Evolutionary conservation across 2,113 vertebrate species (phyloP), one percentile per base, ranked within the genome.

Genomic region (Zosterops japonicus): DNA sequence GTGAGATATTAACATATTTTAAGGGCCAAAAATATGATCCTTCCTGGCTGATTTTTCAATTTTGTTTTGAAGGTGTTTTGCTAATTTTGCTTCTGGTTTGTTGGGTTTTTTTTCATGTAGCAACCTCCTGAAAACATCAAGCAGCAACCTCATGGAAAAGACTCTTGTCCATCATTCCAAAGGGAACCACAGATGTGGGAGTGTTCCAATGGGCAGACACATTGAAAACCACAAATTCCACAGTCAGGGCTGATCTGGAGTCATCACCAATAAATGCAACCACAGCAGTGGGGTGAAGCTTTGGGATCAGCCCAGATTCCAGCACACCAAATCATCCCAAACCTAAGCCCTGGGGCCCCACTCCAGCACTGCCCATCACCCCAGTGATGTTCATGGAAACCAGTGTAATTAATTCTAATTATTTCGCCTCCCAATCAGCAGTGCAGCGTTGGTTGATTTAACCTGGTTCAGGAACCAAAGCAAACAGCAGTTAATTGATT

Each of bases 401-500:
- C 67, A 21, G 9, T 0, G 8, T 15, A 65, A 95, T 80, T 92
- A 81, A 80, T 90, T 46, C 29, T 5, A 42, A 90, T 90, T 92
- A 74, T 74, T 92, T 35, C 33, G 68, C 76, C 59, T 83, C 79
- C 46, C 79, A 39, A 47, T 27, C 33, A 85, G 88, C 64, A 59
- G 74, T 11, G 14, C 12, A 5, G 63, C 18, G 71, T 1, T 72
- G 6, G 31, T 80, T 88, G 93, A 36, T 81, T 77, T 57, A 91
- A 85, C 63, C 79, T 4, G 64, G 63, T 49, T 27, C 59, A 46
- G 92, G 74, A 67, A 50, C 31, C 81, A 93, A 61, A 94, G 92
- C 16, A 92, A 93, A 93, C 50, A 80, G 71, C 59, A 78, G 72
- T 63, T 79, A 68, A 91, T 72, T 78, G 87, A 89, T 95, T 91